Conservation (phyloP, 2,797 vertebrate genomes). For the Nasua narica region DNA sequence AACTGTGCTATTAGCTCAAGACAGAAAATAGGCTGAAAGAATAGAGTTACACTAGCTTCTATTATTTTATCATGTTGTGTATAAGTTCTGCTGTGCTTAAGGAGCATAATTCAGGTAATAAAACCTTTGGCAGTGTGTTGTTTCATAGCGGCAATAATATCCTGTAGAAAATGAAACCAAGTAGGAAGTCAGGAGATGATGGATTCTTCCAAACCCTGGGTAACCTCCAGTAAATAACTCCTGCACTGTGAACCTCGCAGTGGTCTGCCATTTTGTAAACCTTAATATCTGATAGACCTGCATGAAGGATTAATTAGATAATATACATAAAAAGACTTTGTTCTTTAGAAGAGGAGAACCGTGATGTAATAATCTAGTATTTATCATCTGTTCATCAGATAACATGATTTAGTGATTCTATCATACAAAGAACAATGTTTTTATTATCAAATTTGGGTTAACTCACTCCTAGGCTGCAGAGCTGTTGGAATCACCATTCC, state of each 20-base stretch:
- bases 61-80: slow-evolving; percentile 37
- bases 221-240: background rate
- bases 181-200: background rate
- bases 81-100: background rate
- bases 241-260: background rate
- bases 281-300: background rate
- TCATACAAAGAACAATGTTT: background rate
- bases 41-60: background rate
- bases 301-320: background rate
- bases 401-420: background rate
- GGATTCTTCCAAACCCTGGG: background rate
- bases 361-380: background rate
- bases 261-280: background rate
- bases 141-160: slow-evolving; percentile 8
- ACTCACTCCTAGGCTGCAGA: background rate
- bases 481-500: background rate
- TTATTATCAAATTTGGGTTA: background rate
- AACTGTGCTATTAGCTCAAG: background rate
- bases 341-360: background rate
- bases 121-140: slow-evolving; percentile 25
- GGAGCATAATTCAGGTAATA: slow-evolving; percentile 9
- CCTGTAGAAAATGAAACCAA: slow-evolving; percentile 17
- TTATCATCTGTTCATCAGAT: background rate
- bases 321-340: background rate
- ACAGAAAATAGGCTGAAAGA: background rate